Base-by-base conservation (phyloP, 2,113 vertebrate species). In the Lagopus muta region DNA sequence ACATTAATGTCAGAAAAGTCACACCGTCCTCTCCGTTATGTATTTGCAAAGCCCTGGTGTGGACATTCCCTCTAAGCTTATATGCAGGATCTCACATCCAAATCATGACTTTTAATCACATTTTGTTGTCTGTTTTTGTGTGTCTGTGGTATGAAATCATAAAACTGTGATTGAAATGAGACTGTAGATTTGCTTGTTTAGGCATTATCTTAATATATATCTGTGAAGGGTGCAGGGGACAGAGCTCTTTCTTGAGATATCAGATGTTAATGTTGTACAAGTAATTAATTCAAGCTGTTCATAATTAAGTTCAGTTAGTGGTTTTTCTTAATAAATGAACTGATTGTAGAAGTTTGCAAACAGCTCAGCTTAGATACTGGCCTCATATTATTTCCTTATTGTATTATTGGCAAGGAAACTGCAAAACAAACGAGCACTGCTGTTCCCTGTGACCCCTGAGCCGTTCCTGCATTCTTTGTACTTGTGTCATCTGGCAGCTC, bases 351-450 rank as follows among this genome's bases (percentile, higher is more conserved):
- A 77, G 42, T 60, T 75, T 82, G 13, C 52, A 72, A 88, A 65
- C 8, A 20, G 32, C 21, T 78, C 58, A 18, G 22, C 24, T 52
- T 75, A 64, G 50, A 30, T 64, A 50, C 21, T 79, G 48, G 27
- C 4, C 45, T 64, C 32, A 42, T 80, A 60, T 16, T 60, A 40
- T 58, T 54, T 81, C 42, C 11, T 88, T 60, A 27, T 7, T 77
- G 15, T 52, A 43, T 47, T 83, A 20, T 11, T 72, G 55, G 6
- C 34, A 75, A 81, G n/a, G 36, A 78, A 65, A 38, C 48, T 21
- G 34, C 13, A 79, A 79, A 62, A 52, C 20, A 67, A 88, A 88
- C 0, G 1, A 73, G 36, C 0, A 0, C 22, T 34, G 11, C n/a
- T 74, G 36, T 71, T 86, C 52, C 47, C 60, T 21, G 47, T 83